Conservation (phyloP, 2,113 vertebrate genomes). For the Sinocyclocheilus rhinocerous region DNA sequence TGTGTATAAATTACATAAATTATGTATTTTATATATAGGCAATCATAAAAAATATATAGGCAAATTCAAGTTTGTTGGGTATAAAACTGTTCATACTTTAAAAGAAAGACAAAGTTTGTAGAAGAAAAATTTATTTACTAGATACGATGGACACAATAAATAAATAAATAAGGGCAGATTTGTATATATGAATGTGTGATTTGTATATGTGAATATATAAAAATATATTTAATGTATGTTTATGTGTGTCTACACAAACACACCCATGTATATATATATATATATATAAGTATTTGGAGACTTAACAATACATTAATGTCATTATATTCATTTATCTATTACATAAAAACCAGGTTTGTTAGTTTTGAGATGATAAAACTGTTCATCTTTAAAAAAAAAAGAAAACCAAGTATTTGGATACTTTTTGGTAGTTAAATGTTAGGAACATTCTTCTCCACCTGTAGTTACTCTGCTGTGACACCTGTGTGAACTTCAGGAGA, state of each 20-base stretch:
- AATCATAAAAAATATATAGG: too few species aligned
- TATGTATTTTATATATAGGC: too few species aligned
- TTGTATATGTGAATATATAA: not conserved
- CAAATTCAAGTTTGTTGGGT: too few species aligned
- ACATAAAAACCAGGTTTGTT: not conserved
- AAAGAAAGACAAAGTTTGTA: too few species aligned
- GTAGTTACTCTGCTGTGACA: not conserved
- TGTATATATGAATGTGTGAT: not conserved
- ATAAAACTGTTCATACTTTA: too few species aligned
- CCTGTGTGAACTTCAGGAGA: not conserved
- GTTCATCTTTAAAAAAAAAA: not conserved
- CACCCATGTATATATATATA: not conserved
- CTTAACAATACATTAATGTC: not conserved
- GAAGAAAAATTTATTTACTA: too few species aligned
- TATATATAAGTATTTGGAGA: not conserved
- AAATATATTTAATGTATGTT: not conserved
- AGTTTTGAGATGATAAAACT: not conserved
- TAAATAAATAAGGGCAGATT: too few species aligned
- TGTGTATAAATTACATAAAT: not conserved
- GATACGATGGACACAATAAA: too few species aligned
- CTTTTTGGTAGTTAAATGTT: not conserved
- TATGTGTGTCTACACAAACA: too few species aligned
- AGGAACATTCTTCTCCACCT: not conserved
- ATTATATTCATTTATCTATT: not conserved
- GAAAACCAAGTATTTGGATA: not conserved